Conservation (phyloP, 2,797 vertebrate genomes). For the Cirrhinus mrigala region DNA sequence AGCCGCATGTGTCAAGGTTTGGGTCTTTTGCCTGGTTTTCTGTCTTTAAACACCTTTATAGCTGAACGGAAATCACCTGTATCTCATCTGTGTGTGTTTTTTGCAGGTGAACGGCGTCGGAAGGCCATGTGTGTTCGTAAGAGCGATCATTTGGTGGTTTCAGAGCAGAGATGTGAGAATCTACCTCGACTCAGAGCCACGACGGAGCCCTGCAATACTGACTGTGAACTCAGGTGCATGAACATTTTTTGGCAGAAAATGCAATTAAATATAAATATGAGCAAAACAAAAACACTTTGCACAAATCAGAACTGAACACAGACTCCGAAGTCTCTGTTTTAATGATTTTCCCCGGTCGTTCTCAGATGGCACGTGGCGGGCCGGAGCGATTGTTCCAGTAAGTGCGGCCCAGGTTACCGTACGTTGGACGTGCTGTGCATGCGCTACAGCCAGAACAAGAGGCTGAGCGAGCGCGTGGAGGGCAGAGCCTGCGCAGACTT, state of each 20-base stretch:
- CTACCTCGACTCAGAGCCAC: constrained; percentile 75
- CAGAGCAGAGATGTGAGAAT: constrained; percentile 90
- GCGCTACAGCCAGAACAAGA: constrained; percentile 85
- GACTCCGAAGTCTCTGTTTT: not conserved
- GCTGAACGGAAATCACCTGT: not conserved
- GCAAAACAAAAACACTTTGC: not conserved
- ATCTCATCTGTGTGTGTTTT: constrained; percentile 62
- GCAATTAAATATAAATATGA: not conserved
- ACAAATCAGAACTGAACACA: not conserved
- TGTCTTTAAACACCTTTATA: not conserved
- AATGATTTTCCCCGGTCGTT: not conserved
- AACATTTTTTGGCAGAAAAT: not conserved
- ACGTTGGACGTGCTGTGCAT: constrained; percentile 89
- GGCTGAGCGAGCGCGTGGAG: constrained; percentile 81
- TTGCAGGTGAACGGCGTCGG: constrained; percentile 84
- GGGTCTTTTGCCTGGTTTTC: not conserved
- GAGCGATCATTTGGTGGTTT: constrained; percentile 86
- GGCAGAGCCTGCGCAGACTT: constrained; percentile 81
- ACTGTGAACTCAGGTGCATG: constrained; percentile 93
- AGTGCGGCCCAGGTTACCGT: constrained; percentile 88
- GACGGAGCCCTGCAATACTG: constrained; percentile 86
- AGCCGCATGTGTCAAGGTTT: constrained; percentile 90
- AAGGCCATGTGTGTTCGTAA: constrained; percentile 86
- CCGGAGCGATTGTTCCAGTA: constrained; percentile 91
- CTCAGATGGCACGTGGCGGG: constrained; percentile 87